Conservation (phyloP, 1,140 invertebrate species). For the Centruroides vittatus region DNA sequence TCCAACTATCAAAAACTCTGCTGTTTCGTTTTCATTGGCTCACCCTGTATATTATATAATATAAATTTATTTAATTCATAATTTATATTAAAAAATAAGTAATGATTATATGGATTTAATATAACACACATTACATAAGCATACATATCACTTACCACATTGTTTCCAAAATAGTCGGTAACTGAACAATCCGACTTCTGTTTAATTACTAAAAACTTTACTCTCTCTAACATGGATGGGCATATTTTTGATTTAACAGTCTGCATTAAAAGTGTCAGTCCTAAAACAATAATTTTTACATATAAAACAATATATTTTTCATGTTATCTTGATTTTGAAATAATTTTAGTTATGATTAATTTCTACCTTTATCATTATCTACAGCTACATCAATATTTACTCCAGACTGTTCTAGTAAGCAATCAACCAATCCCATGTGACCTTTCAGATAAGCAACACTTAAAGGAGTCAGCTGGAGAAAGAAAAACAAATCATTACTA, state of each 20-base stretch:
- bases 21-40: too few relatives aligned
- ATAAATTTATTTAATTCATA: too few relatives aligned
- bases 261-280: conserved; percentile 27
- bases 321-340: background rate
- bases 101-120: too few relatives aligned
- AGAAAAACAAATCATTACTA: background rate
- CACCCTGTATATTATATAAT: too few relatives aligned
- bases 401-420: conserved; percentile 30
- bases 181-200: conserved; percentile 29
- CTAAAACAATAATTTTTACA: conserved; percentile 16
- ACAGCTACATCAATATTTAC: conserved; percentile 34
- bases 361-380: conserved; percentile 22
- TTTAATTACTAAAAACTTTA: conserved; percentile 30
- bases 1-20: too few relatives aligned
- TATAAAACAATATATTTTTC: too few relatives aligned
- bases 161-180: conserved; percentile 31
- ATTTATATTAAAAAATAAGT: too few relatives aligned
- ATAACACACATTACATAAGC: too few relatives aligned
- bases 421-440: conserved; percentile 36
- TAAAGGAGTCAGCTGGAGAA: conserved; percentile 32
- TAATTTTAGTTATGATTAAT: background rate
- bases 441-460: conserved; percentile 37
- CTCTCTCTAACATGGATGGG: conserved; percentile 25
- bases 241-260: conserved; percentile 16
- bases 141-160: conserved; percentile 27